phyloP scores from a whole-genome alignment of 2,113 vertebrate genomes.

The Muntiacus reevesi region DNA sequence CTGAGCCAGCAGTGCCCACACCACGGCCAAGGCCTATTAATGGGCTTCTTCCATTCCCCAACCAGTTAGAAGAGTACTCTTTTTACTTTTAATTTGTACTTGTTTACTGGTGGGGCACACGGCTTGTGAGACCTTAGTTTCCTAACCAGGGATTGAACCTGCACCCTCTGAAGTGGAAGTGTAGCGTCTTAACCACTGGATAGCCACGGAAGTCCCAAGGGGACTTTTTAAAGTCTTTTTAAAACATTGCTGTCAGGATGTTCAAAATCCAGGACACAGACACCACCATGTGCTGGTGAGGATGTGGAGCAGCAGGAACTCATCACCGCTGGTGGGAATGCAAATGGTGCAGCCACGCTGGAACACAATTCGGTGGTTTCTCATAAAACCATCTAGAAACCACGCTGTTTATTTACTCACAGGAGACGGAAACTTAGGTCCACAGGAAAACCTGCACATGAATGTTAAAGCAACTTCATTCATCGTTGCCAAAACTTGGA shows the following conservation, averaged over 20 bases:
- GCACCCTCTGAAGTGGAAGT: background rate
- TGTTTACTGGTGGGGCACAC: background rate
- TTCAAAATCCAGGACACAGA: too few species aligned
- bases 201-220: background rate
- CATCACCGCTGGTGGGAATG: background rate
- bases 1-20: background rate
- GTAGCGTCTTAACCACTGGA: background rate
- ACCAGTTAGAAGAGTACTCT: background rate
- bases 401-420: background rate
- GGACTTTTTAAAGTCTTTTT: too few species aligned
- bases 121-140: background rate
- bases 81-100: background rate
- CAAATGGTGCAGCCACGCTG: background rate
- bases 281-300: fast-evolving
- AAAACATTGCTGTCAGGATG: background rate
- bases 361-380: background rate
- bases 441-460: background rate
- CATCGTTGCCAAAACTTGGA: background rate
- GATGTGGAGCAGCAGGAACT: fast-evolving
- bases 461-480: background rate
- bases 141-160: background rate
- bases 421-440: background rate
- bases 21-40: background rate
- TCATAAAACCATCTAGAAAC: background rate
- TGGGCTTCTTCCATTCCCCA: background rate